A percentile compares a stretch with the other conserved stretches of the same genome.
phyloP scores from a whole-genome alignment of 2,113 vertebrate species.

The Callopanchax toddi region DNA sequence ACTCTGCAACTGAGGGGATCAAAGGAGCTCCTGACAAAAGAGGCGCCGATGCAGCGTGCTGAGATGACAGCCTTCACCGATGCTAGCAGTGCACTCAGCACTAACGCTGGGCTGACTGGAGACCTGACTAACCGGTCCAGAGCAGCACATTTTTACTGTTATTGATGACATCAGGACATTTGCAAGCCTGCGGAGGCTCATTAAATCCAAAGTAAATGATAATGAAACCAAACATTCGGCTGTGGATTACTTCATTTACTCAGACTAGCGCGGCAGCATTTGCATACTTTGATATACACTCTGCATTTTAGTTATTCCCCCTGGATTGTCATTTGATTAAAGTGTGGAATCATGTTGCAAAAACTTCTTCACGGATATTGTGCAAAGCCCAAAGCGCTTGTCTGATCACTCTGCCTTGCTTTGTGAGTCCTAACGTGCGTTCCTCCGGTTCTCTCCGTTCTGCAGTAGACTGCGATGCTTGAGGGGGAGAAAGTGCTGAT shows the following conservation, averaged over 20 bases:
- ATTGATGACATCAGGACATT: constrained; percentile 68
- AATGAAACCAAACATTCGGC: constrained; percentile 46
- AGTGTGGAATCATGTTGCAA: constrained; percentile 40
- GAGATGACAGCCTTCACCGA: constrained; percentile 66
- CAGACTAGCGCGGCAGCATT: constrained; percentile 30
- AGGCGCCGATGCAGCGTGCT: constrained; percentile 62
- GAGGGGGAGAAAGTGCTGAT: constrained; percentile 28
- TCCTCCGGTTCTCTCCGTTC: constrained; percentile 10
- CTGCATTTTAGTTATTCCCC: constrained; percentile 42
- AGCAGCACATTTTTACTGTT: constrained; percentile 60
- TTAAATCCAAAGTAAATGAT: constrained; percentile 62
- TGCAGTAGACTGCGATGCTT: constrained; percentile 24
- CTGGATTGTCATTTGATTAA: constrained; percentile 50
- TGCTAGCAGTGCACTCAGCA: constrained; percentile 65
- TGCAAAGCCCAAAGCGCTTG: constrained; percentile 42
- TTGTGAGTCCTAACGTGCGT: constrained; percentile 19
- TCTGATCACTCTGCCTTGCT: constrained; percentile 34
- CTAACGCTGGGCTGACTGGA: constrained; percentile 60
- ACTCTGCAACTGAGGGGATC: constrained; percentile 59
- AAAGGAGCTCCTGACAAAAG: constrained; percentile 72
- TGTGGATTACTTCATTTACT: constrained; percentile 49
- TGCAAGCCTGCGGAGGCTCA: constrained; percentile 46
- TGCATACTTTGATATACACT: constrained; percentile 44
- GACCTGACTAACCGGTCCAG: constrained; percentile 65
- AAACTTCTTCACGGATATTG: constrained; percentile 38